phyloP scores from a whole-genome alignment of 2,888 invertebrate species.

The Synergus japonicus region DNA sequence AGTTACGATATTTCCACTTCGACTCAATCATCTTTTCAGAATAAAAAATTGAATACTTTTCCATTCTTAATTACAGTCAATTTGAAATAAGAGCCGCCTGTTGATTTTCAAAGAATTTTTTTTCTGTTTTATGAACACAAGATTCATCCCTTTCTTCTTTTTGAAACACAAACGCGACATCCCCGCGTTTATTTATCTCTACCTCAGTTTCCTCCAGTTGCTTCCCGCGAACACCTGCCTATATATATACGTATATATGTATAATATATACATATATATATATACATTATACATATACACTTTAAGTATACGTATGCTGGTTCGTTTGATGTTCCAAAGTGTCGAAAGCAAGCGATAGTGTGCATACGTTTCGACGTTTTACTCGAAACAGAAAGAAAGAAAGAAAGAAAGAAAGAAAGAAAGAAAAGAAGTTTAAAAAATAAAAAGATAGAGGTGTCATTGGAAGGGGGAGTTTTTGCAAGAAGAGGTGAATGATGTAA shows the following conservation, averaged over 20 bases:
- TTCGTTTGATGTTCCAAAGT: conserved; percentile 36
- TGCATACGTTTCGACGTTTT: conserved; percentile 34
- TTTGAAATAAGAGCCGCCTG: no score
- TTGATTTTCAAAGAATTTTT: not conserved
- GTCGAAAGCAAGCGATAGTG: conserved; percentile 39
- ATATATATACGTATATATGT: not conserved
- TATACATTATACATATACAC: not conserved
- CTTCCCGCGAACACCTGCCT: conserved; percentile 13
- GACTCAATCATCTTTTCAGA: no score
- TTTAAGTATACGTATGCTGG: conserved; percentile 18
- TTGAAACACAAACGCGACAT: conserved; percentile 23
- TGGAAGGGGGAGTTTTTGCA: not conserved
- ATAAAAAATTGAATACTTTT: not conserved
- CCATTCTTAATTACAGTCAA: not conserved
- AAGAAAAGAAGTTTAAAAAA: not conserved
- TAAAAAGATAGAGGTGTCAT: not conserved
- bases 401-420: conserved; percentile 18
- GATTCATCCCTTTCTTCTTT: conserved; percentile 33
- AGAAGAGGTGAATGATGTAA: conserved; percentile 13
- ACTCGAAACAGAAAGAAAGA: not conserved
- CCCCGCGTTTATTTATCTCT: conserved; percentile 22
- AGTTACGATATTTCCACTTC: no score
- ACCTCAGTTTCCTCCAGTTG: conserved; percentile 13
- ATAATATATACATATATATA: not conserved
- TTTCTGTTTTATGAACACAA: conserved; percentile 10